Percentiles rank a stretch among this genome's conserved stretches.
Evolutionary conservation across 1,140 invertebrate species (phyloP).

Genomic region (Halictus rubicundus): DNA sequence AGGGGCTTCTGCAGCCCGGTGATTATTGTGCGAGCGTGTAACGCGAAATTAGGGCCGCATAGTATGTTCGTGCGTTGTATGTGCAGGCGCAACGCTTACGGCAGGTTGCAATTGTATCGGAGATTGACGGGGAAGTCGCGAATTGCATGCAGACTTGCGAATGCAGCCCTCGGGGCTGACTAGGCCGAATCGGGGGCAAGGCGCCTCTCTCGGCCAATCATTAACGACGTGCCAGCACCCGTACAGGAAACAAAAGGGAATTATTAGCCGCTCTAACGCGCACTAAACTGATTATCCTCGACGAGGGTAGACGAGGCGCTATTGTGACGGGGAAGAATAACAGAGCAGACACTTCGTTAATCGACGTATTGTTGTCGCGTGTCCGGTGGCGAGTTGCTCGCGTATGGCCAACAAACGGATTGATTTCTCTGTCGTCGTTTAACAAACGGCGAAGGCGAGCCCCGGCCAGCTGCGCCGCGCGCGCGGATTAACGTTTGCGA

Average conservation of each 20-base stretch:
- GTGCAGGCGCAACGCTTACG: too few relatives aligned
- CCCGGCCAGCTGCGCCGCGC: background rate
- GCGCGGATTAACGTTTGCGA: background rate
- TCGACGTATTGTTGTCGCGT: conserved; percentile 65
- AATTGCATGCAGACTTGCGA: background rate
- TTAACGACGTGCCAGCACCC: conserved; percentile 51
- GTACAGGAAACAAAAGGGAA: conserved; percentile 64
- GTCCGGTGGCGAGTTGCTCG: conserved; percentile 35
- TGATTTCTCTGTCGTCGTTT: conserved; percentile 61
- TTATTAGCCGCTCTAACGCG: conserved; percentile 70
- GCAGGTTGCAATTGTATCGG: too few relatives aligned
- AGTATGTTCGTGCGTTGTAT: too few relatives aligned
- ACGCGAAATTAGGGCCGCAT: too few relatives aligned
- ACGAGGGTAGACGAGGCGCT: conserved; percentile 58
- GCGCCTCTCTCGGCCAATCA: conserved; percentile 48
- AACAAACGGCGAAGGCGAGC: conserved; percentile 1
- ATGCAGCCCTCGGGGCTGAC: conserved; percentile 26
- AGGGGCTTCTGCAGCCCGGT: too few relatives aligned
- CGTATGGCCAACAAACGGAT: conserved; percentile 59
- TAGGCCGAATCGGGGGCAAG: conserved; percentile 30
- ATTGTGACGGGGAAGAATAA: conserved; percentile 64
- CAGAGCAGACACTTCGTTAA: conserved; percentile 66
- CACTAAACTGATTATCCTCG: conserved; percentile 66
- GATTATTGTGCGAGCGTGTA: too few relatives aligned
- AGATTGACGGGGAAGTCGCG: background rate